Percentiles rank a stretch among this genome's conserved stretches.
phyloP scores from a whole-genome alignment of 1,140 invertebrate genomes.

The Habropoda laboriosa region DNA sequence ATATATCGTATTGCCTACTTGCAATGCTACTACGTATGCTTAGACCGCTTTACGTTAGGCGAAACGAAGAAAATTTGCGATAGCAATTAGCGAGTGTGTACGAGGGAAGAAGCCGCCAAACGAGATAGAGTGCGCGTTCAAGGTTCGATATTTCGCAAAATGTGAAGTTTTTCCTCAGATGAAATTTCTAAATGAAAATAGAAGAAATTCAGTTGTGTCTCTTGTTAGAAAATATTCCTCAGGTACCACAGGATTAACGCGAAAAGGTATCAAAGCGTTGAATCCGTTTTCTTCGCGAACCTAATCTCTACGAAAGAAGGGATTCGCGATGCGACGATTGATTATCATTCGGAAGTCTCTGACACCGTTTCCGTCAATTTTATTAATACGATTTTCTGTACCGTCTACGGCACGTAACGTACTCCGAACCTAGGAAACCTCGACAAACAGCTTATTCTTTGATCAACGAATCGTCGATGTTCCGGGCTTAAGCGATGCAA shows the following conservation, averaged over 20 bases:
- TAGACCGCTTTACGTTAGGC: conserved; percentile 47
- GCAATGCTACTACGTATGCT: conserved; percentile 32
- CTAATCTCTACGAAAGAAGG: conserved; percentile 9
- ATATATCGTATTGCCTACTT: conserved; percentile 47
- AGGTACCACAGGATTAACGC: not conserved
- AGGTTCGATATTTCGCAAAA: not conserved
- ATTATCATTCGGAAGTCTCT: conserved; percentile 23
- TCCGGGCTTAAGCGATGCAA: conserved; percentile 13
- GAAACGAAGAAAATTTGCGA: conserved; percentile 26
- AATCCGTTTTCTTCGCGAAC: not conserved
- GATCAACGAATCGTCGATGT: conserved; percentile 6
- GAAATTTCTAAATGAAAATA: no score
- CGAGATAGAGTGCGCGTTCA: not conserved
- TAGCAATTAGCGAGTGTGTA: not conserved
- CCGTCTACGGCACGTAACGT: conserved; percentile 7
- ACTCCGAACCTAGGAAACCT: conserved; percentile 14
- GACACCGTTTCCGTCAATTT: not conserved
- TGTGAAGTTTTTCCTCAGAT: no score
- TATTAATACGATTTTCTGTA: not conserved
- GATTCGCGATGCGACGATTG: conserved; percentile 1
- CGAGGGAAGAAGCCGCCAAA: conserved; percentile 1
- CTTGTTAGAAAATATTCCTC: not conserved
- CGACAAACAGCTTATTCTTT: not conserved
- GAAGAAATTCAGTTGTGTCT: not conserved
- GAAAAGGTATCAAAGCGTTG: not conserved